Base-by-base conservation (phyloP, 2,113 vertebrate species). In the Desmodus rotundus region DNA sequence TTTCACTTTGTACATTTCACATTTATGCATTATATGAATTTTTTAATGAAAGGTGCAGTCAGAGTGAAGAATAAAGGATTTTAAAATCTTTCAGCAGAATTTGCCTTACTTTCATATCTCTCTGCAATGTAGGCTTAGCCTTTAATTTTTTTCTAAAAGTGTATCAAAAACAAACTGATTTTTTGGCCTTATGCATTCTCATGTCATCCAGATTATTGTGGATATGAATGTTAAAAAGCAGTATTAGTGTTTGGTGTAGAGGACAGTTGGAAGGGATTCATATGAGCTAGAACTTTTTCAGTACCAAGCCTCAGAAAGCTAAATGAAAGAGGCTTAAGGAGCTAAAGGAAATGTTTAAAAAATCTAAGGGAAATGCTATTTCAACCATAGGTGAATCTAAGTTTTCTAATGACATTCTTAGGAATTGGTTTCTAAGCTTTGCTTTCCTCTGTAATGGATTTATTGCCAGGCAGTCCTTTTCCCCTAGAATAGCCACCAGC, bases 1-100 rank as follows among this genome's bases (percentile, higher is more conserved):
- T 78, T 97, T 78, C n/a, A 91, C 45, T 91, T 81, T 74, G 65
- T 82, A 38, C 28, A 24, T 88, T 95, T 93, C n/a, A 89, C 43
- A 33, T 82, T 74, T 89, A 28, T 56, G 6, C 3, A 33, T 80
- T 72, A 68, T 93, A 92, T 96, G 47, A 50, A 70, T 31, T 70
- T 83, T 83, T 78, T 74, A 94, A 86, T 31, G 31, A 76, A 54
- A 88, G 38, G 19, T 63, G 4, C 83, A 91, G 81, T 94, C n/a
- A 41, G 52, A 73, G 43, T 94, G 73, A 88, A 95, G 28, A 67
- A 8, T 74, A 76, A 67, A 77, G 43, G 77, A 38, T 94, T 80
- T 90, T 7, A 72, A 93, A 97, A 76, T 73, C 14, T 91, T 89
- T 74, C 67, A 58, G 47, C 38, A 77, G 67, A 90, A 85, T 65